Base-by-base conservation (phyloP, 2,797 vertebrate species). In the Halcyon smyrnensis region DNA sequence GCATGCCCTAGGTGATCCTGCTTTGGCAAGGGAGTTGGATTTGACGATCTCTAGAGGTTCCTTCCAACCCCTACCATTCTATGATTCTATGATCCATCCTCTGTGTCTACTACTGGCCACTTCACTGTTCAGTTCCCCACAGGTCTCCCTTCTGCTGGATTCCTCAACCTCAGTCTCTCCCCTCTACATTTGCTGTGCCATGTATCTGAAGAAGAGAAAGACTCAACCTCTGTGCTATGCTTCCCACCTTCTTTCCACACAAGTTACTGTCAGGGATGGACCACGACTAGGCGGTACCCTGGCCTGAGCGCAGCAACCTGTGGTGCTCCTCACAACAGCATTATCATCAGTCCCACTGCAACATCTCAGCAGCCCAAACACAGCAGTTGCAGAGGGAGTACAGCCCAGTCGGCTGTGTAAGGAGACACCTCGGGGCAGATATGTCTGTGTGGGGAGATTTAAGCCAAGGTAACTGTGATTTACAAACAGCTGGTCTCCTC, bases 401-500 rank as follows among this genome's bases (percentile, higher is more conserved):
- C 5, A 15, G 34, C 34, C 46, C 65, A 37, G 46, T 3, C 0
- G 3, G 60, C 50, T 0, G 2, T 12, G 25, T 11, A n/a, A 53
- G 70, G 34, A 84, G 45, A 63, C n/a, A 48, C 5, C 18, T 32
- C 1, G 0, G n/a, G 43, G 53, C 14, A 84, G 48, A 92, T 1
- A 5, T 12, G 34, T 12, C 73, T 41, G 9, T 23, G 25, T 18
- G 41, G 30, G 51, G 16, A 84, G 37, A 78, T 65, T 9, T 36
- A 65, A 88, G 53, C 50, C 3, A 4, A 71, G 70, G 41, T 54
- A 76, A 56, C 65, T 12, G 15, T n/a, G 74, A 62, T 84, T 82
- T 91, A 88, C 71, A 83, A 90, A 85, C 41, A 89, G 25, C 62
- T 50, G 53, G 18, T 68, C 50, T 80, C 39, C 43, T 51, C 30